Base-by-base conservation (phyloP, 1,140 invertebrate species). In the Trialeurodes vaporariorum region DNA sequence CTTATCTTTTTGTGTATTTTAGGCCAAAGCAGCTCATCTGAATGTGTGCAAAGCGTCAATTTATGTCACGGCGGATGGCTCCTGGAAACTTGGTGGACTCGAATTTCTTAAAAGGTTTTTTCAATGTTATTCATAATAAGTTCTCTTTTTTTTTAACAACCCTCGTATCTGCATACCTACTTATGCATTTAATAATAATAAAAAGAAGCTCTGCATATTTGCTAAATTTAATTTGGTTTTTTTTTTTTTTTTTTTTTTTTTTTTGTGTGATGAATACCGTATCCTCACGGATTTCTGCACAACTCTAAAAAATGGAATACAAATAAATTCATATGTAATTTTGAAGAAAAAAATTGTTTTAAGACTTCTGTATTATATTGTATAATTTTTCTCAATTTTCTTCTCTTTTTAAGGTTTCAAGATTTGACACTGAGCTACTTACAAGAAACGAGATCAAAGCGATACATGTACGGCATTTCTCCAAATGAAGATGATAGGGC, bases 21-120 rank as follows among this genome's bases (percentile, higher is more conserved):
- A 84, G 80, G 89, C 87, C 60, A 73, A 78, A n/a, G 82, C 84
- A 49, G 86, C 88, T 24, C 92, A 94, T 75, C 90, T 93, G 66
- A 93, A 93, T 79, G 78, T 94, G 23, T 86, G 87, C 73, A 81
- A 84, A 67, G 83, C 86, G 71, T 86, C 90, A n/a, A 83, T 94
- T 67, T 93, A 91, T 79, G 86, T 93, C 2, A 86, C 86, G 11
- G 80, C 83, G 21, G 89, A 92, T 77, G 90, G 90, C 5, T 85
- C 81, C 67, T 94, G 91, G 91, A 90, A 88, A 76, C 78, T 94
- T 21, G 89, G 89, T 23, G 90, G 89, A 2, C 79, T 93, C 65
- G 90, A 93, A 75, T 90, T 87, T 79, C 78, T 90, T 0, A 90
- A 87, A 77, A 81, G 70, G 71, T 79, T n/a, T n/a, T n/a, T n/a